These are phyloP conservation scores for Meloidogyne exigua DNA, from an alignment of 1,140 invertebrate species.

Conservation along the genomic window DNA sequence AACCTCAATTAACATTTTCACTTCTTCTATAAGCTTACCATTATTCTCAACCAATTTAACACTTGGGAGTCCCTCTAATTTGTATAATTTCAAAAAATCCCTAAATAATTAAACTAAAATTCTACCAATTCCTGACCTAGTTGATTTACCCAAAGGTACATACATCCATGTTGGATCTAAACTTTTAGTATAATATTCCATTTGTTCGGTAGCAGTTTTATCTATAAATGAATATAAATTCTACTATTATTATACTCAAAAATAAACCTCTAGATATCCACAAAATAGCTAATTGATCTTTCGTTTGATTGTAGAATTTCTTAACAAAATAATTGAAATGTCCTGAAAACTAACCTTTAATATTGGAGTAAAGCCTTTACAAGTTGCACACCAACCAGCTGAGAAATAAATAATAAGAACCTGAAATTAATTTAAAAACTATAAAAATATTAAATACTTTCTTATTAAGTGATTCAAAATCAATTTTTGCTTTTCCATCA, in stretches of 20 bases:
- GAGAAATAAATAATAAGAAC: constrained; percentile 29
- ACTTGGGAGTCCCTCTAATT: constrained; percentile 17
- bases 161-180: constrained; percentile 24
- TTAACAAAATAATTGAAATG: neutral
- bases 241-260: neutral
- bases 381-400: constrained; percentile 28
- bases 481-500: constrained; percentile 5
- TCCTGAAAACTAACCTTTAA: constrained; percentile 29
- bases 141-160: constrained; percentile 18
- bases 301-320: constrained; percentile 23
- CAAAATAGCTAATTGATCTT: constrained; percentile 18
- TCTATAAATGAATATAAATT: neutral
- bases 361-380: constrained; percentile 22
- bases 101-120: neutral
- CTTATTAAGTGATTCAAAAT: constrained; percentile 14
- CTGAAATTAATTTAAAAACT: constrained; percentile 19
- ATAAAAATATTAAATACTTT: neutral
- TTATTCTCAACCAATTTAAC: constrained; percentile 18
- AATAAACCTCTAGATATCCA: constrained; percentile 17
- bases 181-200: constrained; percentile 17
- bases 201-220: constrained; percentile 18
- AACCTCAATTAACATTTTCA: constrained; percentile 22
- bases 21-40: constrained; percentile 18
- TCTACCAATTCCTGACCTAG: constrained; percentile 10
- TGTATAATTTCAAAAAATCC: constrained; percentile 21